phyloP scores from a whole-genome alignment of 1,140 invertebrate genomes.

The Bombus superbus region DNA sequence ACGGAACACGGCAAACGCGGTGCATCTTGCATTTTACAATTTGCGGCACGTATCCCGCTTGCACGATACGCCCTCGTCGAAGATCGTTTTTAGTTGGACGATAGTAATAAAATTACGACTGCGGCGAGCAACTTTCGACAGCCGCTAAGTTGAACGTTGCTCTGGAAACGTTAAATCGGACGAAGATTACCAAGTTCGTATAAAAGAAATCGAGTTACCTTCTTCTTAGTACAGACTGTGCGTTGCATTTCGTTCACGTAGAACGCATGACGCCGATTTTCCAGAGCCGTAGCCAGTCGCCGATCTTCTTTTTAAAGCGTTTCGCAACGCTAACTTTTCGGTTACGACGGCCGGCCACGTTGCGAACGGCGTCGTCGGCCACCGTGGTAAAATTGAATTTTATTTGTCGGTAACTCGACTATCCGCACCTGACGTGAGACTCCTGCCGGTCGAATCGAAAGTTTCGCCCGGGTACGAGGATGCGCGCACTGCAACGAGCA shows the following conservation, averaged over 20 bases:
- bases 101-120: background rate
- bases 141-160: background rate
- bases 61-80: background rate
- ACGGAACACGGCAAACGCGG: too few relatives aligned
- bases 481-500: background rate
- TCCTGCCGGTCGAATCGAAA: constrained; percentile 15
- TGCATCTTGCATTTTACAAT: too few relatives aligned
- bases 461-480: background rate
- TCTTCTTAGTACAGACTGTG: too few relatives aligned
- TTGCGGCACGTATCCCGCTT: too few relatives aligned
- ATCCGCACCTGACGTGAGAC: constrained; percentile 33
- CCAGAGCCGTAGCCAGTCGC: background rate
- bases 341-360: constrained; percentile 18
- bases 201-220: background rate
- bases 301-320: constrained; percentile 10
- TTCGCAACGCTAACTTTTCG: constrained; percentile 24
- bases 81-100: background rate
- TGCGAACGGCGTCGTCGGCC: background rate
- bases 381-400: constrained; percentile 32
- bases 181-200: constrained; percentile 11
- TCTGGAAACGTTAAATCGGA: background rate
- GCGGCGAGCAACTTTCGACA: background rate
- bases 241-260: constrained; percentile 9
- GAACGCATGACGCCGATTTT: constrained; percentile 4
- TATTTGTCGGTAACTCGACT: constrained; percentile 37